Evolutionary conservation across 2,888 invertebrate species (phyloP).

Genomic region (Rhagonycha lutea): DNA sequence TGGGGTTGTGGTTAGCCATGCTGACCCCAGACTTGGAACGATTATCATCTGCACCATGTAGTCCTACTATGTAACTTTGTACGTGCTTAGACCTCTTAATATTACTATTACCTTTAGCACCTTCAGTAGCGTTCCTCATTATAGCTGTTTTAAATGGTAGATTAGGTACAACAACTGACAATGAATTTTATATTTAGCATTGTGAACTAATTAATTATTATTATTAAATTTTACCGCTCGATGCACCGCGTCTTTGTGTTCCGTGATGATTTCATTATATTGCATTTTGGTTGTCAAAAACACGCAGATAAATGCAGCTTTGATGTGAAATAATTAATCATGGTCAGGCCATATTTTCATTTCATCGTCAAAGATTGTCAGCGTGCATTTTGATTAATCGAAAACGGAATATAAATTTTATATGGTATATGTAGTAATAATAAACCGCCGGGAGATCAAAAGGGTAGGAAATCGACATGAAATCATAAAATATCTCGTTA

Average conservation of each 20-base stretch:
- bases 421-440: constrained; percentile 12
- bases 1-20: constrained; percentile 48
- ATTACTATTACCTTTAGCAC: background rate
- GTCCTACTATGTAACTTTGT: constrained; percentile 26
- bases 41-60: constrained; percentile 42
- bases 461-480: constrained; percentile 18
- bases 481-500: constrained; percentile 15
- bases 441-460: constrained; percentile 25
- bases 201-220: constrained; percentile 4
- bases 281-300: constrained; percentile 35
- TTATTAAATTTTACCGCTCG: constrained; percentile 21
- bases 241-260: constrained; percentile 19
- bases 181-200: background rate
- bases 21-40: constrained; percentile 47
- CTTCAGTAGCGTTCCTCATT: background rate
- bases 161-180: background rate
- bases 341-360: constrained; percentile 48
- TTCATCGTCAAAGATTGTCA: constrained; percentile 48
- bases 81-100: constrained; percentile 23
- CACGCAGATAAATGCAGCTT: constrained; percentile 39
- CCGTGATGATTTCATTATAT: constrained; percentile 29
- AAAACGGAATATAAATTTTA: constrained; percentile 36
- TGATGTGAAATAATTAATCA: constrained; percentile 50
- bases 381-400: constrained; percentile 45
- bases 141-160: background rate